Evolutionary conservation across 2,888 invertebrate genomes (phyloP), one percentile per base, ranked within the genome.

Genomic region (Torymus texanus): DNA sequence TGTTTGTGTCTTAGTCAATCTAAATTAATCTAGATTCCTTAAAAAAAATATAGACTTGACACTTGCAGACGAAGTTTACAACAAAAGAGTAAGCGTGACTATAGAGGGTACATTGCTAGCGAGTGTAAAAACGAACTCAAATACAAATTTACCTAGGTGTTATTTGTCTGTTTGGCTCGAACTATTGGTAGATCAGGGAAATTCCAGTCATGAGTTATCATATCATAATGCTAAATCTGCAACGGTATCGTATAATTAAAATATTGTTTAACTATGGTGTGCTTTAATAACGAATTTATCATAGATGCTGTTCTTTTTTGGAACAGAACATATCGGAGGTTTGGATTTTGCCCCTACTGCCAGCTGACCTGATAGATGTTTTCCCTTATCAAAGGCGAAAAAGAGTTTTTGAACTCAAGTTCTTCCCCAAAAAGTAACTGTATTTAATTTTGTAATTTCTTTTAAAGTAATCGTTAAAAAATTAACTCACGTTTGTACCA

Each of bases 101-200:
- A 83, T 94, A n/a, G 91, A 92, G 84, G 94, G 94, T 62, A 92
- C 94, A 0, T 91, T 94, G 74, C 87, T 93, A n/a, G 92, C 93
- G 5, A 89, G 92, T 53, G 58, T 74, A 59, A 82, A 81, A 12
- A 68, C 55, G 59, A 77, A 61, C 11, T 91, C 91, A 81, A 92
- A 92, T 83, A 90, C 88, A 63, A 92, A 93, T 88, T 82, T 92
- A 79, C 91, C 92, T 0, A 86, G 85, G 16, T 89, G 91, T 80
- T 90, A 87, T 85, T 85, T 93, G 75, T 88, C 87, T 21, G 89
- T 93, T 29, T 92, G 92, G 91, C 86, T 93, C 10, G 91, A 92
- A 82, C 84, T 84, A 53, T 24, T 91, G 61, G 85, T 89, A 16
- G 85, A 86, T 14, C 85, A 87, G 2, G 83, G 85, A 24, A 85